phyloP scores from a whole-genome alignment of 2,797 vertebrate genomes.

The Fringilla coelebs region DNA sequence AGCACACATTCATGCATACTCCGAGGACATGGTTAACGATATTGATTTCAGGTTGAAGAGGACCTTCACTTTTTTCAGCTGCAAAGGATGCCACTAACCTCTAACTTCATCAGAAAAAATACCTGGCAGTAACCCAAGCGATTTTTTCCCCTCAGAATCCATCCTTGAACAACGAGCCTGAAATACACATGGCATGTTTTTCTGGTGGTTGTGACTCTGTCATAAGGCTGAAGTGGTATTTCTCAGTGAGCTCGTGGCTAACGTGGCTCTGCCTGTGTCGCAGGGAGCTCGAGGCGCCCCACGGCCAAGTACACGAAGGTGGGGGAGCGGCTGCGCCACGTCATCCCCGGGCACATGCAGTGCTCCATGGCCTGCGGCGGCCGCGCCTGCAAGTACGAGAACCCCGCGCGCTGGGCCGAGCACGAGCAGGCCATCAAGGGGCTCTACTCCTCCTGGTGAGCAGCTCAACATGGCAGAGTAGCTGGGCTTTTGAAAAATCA shows the following conservation, averaged over 20 bases:
- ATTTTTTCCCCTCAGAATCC: neutral
- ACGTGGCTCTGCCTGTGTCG: neutral
- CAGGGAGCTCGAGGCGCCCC: slow-evolving; percentile 82
- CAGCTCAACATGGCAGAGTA: neutral
- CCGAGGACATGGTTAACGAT: neutral
- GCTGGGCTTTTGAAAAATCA: neutral
- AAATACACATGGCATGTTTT: neutral
- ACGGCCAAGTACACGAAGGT: slow-evolving; percentile 97
- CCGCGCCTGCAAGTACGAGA: slow-evolving; percentile 96
- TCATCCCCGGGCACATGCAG: slow-evolving; percentile 94
- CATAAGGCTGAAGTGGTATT: accelerated
- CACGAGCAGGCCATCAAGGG: slow-evolving; percentile 92
- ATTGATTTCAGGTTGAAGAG: neutral
- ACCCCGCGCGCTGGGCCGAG: slow-evolving; percentile 91
- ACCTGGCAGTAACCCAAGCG: neutral
- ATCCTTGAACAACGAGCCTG: neutral
- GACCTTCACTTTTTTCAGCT: neutral
- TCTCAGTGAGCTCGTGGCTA: neutral
- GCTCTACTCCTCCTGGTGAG: slow-evolving; percentile 95
- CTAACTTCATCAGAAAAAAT: neutral
- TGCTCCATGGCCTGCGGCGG: slow-evolving; percentile 97
- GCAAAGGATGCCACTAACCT: neutral
- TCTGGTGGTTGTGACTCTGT: neutral
- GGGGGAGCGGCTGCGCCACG: slow-evolving; percentile 91
- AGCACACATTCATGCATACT: neutral